Evolutionary conservation across 2,888 invertebrate genomes (phyloP).

Genomic region (Hirudinaria manillensis): DNA sequence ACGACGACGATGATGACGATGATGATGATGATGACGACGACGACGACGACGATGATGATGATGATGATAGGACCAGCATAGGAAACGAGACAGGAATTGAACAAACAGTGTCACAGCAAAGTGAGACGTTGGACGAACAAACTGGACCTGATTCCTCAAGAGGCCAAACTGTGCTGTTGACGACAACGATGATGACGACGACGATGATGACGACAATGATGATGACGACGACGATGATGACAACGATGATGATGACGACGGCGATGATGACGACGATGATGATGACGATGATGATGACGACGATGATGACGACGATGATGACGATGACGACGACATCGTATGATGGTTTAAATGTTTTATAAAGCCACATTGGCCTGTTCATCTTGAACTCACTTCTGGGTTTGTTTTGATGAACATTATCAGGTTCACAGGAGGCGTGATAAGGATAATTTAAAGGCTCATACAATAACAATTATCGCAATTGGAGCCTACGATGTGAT

Average conservation of each 20-base stretch:
- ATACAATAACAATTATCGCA: too few species aligned
- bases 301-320: constrained; percentile 1
- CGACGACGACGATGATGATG: constrained; percentile 5
- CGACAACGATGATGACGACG: not conserved
- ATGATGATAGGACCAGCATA: not conserved
- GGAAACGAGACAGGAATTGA: too few species aligned
- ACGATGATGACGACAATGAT: constrained; percentile 16
- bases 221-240: constrained; percentile 4
- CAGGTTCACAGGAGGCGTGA: too few species aligned
- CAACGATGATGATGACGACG: not conserved
- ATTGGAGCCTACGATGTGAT: too few species aligned
- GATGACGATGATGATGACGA: not conserved
- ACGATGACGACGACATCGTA: not conserved
- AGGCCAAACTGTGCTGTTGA: not conserved
- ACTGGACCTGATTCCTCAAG: too few species aligned
- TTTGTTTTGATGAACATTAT: too few species aligned
- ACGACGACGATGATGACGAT: constrained; percentile 17
- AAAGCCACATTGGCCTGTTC: too few species aligned
- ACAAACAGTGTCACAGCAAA: too few species aligned
- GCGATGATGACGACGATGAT: not conserved
- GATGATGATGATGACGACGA: constrained; percentile 8
- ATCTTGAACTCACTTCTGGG: too few species aligned
- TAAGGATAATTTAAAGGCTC: too few species aligned
- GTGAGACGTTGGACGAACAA: too few species aligned
- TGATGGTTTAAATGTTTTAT: too few species aligned